These are phyloP conservation scores for Psilopogon haemacephalus DNA, from an alignment of 2,113 vertebrate genomes.

Conservation along the genomic window DNA sequence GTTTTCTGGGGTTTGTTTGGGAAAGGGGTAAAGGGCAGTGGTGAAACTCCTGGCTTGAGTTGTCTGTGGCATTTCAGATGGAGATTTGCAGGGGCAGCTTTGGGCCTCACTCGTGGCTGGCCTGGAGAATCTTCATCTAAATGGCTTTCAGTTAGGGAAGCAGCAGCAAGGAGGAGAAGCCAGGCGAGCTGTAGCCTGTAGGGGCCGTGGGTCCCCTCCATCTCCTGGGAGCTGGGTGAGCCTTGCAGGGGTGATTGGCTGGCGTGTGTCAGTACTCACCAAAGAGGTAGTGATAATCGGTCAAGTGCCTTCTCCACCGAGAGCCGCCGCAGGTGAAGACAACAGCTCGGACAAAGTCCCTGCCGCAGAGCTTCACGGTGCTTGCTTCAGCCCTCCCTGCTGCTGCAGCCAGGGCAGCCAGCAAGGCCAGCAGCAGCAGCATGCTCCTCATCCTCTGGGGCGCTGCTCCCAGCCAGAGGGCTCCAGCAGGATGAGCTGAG, in stretches of 20 bases:
- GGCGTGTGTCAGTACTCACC: conserved; percentile 50
- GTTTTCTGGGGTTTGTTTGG: no score
- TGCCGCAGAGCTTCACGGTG: conserved; percentile 80
- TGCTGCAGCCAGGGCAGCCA: not conserved
- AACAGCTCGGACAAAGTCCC: conserved; percentile 80
- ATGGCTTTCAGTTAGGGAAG: not conserved
- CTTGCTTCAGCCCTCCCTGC: conserved; percentile 45
- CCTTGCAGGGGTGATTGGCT: not conserved
- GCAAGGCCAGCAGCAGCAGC: not conserved
- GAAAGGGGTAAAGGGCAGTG: no score
- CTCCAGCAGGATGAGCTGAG: not conserved
- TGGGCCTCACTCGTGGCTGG: not conserved
- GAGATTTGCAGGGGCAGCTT: not conserved
- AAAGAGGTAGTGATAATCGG: not conserved
- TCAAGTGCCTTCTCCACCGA: conserved; percentile 79
- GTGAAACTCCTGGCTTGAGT: no score
- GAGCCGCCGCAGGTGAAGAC: conserved; percentile 88
- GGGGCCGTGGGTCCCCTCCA: not conserved
- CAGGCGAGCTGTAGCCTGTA: not conserved
- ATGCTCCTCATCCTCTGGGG: conserved; percentile 45
- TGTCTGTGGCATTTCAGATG: not conserved
- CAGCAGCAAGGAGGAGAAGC: accelerated
- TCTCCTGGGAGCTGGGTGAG: not conserved
- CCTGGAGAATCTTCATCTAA: not conserved
- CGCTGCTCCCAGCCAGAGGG: not conserved